phyloP scores from a whole-genome alignment of 2,113 vertebrate species.

The Hippolais icterina region DNA sequence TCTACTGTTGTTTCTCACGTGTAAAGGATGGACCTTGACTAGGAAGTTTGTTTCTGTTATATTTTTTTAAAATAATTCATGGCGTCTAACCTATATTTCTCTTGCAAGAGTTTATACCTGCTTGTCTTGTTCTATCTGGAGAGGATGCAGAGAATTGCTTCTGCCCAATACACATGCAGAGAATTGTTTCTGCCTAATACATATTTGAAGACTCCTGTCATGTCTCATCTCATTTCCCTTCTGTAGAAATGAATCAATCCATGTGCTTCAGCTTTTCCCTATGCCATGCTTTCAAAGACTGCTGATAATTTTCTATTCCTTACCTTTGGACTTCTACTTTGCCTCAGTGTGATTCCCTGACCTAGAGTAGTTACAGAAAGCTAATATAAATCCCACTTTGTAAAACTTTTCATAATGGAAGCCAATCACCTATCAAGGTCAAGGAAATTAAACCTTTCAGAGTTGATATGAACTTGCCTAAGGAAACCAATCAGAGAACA shows the following conservation, averaged over 20 bases:
- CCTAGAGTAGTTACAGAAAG: not conserved
- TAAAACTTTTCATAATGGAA: not conserved
- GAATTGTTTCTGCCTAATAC: not conserved
- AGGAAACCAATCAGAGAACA: not conserved
- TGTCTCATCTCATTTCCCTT: slow-evolving; percentile 10
- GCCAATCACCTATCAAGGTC: not conserved
- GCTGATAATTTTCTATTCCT: not conserved
- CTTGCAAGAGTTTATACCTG: not conserved
- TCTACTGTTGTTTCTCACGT: not conserved
- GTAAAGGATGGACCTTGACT: not conserved
- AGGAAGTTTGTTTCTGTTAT: not conserved
- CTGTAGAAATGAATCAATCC: not conserved
- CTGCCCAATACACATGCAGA: not conserved
- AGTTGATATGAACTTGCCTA: not conserved
- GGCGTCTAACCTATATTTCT: not conserved
- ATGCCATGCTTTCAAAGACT: not conserved
- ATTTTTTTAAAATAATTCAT: not conserved
- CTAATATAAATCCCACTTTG: not conserved
- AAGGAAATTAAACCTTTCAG: not conserved
- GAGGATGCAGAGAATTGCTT: not conserved
- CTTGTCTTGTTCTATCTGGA: not conserved
- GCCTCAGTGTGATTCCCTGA: not conserved
- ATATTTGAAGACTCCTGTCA: slow-evolving; percentile 23
- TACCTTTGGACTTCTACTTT: not conserved
- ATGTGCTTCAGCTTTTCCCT: not conserved